Percentiles rank a stretch among this genome's conserved stretches.
Evolutionary conservation across 2,797 vertebrate genomes (phyloP).

Genomic region (Acridotheres tristis): DNA sequence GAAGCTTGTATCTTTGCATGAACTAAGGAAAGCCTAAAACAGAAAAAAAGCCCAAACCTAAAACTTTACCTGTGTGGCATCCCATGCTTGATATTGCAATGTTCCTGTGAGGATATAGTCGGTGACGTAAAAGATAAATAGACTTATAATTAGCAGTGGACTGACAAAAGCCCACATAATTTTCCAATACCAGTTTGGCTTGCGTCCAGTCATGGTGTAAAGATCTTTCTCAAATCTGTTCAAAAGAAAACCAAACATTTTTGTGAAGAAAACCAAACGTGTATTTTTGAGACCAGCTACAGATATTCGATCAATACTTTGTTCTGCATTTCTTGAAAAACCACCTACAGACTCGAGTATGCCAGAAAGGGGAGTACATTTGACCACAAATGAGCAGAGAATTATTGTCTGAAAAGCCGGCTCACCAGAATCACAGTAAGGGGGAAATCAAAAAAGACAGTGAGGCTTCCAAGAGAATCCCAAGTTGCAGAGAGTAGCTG

Average conservation of each 20-base stretch:
- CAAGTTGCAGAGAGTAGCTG: not conserved
- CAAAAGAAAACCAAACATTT: not conserved
- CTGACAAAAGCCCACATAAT: constrained; percentile 84
- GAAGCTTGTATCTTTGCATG: not conserved
- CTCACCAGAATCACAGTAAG: not conserved
- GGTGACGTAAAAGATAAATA: constrained; percentile 87
- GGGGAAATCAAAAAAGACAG: not conserved
- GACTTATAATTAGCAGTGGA: constrained; percentile 84
- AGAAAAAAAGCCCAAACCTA: not conserved
- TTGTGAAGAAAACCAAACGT: not conserved
- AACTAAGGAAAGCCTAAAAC: not conserved
- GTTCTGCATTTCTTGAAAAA: not conserved
- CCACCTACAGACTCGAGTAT: not conserved
- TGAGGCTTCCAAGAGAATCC: not conserved
- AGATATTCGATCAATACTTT: fast-evolving
- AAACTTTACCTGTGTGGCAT: constrained; percentile 81
- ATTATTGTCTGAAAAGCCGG: not conserved
- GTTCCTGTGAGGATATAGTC: constrained; percentile 88
- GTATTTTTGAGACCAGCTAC: not conserved
- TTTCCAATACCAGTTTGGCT: constrained; percentile 88
- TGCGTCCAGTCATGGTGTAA: constrained; percentile 84
- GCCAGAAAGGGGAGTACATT: not conserved
- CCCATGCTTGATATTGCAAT: constrained; percentile 89
- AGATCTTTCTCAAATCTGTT: constrained; percentile 91
- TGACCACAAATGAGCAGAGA: not conserved